Base-by-base conservation (phyloP, 2,888 invertebrate species). In the Watsonalla cultraria region DNA sequence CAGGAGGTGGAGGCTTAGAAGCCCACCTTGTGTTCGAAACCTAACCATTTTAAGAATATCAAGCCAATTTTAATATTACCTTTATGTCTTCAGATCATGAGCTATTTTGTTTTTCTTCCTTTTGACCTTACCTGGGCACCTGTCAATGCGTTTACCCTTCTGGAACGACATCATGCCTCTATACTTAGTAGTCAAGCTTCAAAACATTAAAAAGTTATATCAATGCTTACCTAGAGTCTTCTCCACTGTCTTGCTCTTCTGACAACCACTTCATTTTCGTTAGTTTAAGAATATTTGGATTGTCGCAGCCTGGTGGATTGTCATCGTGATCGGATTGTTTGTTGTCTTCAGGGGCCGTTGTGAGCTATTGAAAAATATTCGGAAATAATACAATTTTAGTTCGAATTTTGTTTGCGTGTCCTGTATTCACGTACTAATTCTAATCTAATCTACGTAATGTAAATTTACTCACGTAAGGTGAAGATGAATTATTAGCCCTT, bases 241-340 rank as follows among this genome's bases (percentile, higher is more conserved):
- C 67, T 8, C 74, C 73, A 15, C 68, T 81, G 0, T 76, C 74
- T 15, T 72, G 73, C 11, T 73, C 74, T 65, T 88, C 86, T 11
- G 81, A 80, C 2, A 90, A 78, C 89, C 90, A 90, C 60, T 84
- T 87, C 84, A 86, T 87, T 74, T 84, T 84, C 0, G 88, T 89
- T 45, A 88, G 61, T 63, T 83, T 82, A 5, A 89, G 62, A 51
- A 85, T 65, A 54, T 82, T 86, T 8, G 83, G 79, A 50, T 82
- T 83, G 13, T 65, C 68, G 7, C 61, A 62, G 15, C 60, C 51
- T 47, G 61, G 51, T 9, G 62, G 58, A 49, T 58, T 56, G 14
- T 61, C 66, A 48, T 73, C 67, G 35, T 55, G 63, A 24, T 78
- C 74, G 11, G 71, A 65, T 37, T 54, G 47, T 39, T 74, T 73